phyloP scores from a whole-genome alignment of 2,113 vertebrate genomes.

The Otocyon megalotis region DNA sequence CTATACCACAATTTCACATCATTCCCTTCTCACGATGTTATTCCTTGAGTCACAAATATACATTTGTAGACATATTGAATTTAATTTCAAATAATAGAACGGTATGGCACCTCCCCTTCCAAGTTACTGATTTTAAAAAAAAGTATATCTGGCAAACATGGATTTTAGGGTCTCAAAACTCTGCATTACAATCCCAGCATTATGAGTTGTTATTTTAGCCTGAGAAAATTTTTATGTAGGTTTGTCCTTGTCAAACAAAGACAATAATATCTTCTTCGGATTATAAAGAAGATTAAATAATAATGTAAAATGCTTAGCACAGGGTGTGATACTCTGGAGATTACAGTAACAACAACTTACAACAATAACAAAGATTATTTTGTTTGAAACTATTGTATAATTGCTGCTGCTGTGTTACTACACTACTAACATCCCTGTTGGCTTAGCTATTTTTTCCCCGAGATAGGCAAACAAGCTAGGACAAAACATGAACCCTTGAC shows the following conservation, averaged over 20 bases:
- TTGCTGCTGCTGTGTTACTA: neutral
- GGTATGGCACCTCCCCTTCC: neutral
- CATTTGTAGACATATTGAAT: neutral
- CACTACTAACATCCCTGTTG: neutral
- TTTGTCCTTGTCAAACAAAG: neutral
- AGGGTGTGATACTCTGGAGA: neutral
- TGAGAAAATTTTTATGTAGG: neutral
- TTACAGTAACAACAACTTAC: neutral
- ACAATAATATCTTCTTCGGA: neutral
- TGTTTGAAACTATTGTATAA: neutral
- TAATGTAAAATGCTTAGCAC: neutral
- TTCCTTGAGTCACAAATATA: neutral
- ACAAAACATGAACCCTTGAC: neutral
- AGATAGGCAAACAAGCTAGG: neutral
- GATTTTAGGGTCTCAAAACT: neutral
- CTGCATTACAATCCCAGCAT: neutral
- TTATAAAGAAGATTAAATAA: neutral
- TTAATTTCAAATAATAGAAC: slow-evolving; percentile 22
- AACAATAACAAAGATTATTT: neutral
- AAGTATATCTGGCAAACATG: neutral
- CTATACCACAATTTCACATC: neutral
- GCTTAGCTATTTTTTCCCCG: neutral
- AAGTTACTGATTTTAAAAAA: slow-evolving; percentile 12
- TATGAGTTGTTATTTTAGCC: neutral
- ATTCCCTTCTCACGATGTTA: neutral